phyloP scores from a whole-genome alignment of 2,797 vertebrate species.

The Platalea minor region DNA sequence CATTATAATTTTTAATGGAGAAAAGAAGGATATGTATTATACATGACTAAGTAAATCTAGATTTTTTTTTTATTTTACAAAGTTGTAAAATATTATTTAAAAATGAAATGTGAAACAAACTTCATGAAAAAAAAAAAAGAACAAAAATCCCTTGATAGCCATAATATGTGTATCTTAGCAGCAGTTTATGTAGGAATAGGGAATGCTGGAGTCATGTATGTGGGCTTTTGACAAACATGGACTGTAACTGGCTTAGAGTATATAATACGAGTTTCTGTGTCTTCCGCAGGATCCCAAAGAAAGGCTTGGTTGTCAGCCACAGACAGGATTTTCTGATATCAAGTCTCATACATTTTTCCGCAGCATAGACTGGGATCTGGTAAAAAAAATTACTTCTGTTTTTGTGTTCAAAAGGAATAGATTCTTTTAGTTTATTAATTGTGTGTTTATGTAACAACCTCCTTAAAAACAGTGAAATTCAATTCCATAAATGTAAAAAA shows the following conservation, averaged over 20 bases:
- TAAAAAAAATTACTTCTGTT: slow-evolving; percentile 66
- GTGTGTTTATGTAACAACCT: accelerated
- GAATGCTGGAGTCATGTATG: background rate
- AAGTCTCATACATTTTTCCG: slow-evolving; percentile 98
- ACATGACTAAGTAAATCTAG: background rate
- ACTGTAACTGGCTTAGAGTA: background rate
- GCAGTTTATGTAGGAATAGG: background rate
- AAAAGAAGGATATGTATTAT: background rate
- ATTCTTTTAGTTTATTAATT: background rate
- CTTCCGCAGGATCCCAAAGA: slow-evolving; percentile 93
- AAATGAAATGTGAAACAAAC: background rate
- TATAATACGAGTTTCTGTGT: background rate
- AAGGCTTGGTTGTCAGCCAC: slow-evolving; percentile 92
- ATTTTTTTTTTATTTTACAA: background rate
- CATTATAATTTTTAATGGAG: background rate
- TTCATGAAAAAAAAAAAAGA: background rate
- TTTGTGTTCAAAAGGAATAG: background rate
- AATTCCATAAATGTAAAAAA: background rate
- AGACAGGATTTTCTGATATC: slow-evolving; percentile 94
- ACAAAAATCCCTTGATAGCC: background rate
- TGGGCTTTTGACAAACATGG: background rate
- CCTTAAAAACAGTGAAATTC: background rate
- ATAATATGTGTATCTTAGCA: background rate
- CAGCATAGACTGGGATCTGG: slow-evolving; percentile 98
- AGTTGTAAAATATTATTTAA: background rate